phyloP scores from a whole-genome alignment of 2,888 invertebrate species.

The Drosophila diplacantha region DNA sequence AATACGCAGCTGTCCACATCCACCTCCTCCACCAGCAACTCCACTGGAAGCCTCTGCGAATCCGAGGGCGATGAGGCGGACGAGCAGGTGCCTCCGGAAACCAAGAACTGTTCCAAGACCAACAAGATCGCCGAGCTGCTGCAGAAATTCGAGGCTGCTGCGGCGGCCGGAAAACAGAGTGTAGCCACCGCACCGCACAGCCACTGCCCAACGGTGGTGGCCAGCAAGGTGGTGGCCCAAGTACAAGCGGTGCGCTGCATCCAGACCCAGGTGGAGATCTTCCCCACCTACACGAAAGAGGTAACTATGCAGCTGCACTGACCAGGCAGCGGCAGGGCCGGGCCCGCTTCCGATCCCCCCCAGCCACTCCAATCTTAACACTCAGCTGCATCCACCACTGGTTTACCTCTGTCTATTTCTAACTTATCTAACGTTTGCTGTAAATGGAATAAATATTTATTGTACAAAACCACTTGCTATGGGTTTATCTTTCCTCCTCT shows the following conservation, averaged over 20 bases:
- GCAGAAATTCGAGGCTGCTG: conserved; percentile 72
- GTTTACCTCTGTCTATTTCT: conserved; percentile 43
- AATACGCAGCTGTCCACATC: conserved; percentile 77
- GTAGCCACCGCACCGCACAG: not conserved
- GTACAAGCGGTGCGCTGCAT: conserved; percentile 75
- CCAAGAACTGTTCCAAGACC: conserved; percentile 47
- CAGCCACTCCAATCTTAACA: conserved; percentile 26
- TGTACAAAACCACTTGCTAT: conserved; percentile 30
- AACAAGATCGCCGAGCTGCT: conserved; percentile 72
- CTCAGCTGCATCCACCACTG: conserved; percentile 39
- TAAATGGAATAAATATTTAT: conserved; percentile 60
- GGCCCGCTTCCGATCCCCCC: conserved; percentile 21
- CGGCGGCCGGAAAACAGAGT: conserved; percentile 41
- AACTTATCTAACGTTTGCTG: conserved; percentile 48
- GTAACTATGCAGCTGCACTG: conserved; percentile 77
- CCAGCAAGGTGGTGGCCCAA: conserved; percentile 69
- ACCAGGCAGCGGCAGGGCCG: conserved; percentile 24
- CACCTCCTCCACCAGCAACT: conserved; percentile 53
- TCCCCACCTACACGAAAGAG: conserved; percentile 78
- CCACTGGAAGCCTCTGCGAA: conserved; percentile 60
- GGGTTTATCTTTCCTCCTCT: conserved; percentile 24
- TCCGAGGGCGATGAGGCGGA: conserved; percentile 56
- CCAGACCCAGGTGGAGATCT: conserved; percentile 76
- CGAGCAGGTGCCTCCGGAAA: conserved; percentile 2
- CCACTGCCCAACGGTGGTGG: conserved; percentile 20